These are phyloP conservation scores for Eupithecia tripunctaria DNA, from an alignment of 2,888 invertebrate species.

Conservation along the genomic window DNA sequence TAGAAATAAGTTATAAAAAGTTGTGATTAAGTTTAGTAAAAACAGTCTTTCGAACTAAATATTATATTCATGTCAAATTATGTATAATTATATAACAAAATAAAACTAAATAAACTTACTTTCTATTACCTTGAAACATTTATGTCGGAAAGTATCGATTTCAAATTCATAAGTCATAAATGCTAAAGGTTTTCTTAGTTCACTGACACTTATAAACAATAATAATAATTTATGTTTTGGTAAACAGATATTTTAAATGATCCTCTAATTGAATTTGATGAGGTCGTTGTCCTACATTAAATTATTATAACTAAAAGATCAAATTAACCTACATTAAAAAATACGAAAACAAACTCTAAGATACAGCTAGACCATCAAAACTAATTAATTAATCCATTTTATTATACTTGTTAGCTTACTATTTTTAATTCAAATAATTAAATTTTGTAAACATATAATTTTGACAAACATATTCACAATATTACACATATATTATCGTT, in stretches of 20 bases:
- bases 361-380: neutral
- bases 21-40: neutral
- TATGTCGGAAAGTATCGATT: neutral
- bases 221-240: neutral
- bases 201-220: neutral
- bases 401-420: neutral
- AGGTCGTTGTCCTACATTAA: constrained; percentile 25
- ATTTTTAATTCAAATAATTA: neutral
- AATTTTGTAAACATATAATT: neutral
- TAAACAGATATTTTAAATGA: neutral
- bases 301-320: constrained; percentile 6
- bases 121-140: neutral
- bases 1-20: neutral
- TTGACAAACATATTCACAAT: neutral
- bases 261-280: constrained; percentile 12
- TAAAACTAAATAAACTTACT: constrained; percentile 5
- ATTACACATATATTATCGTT: neutral
- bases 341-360: neutral
- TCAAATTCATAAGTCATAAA: neutral
- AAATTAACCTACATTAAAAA: constrained; percentile 20
- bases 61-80: constrained; percentile 7
- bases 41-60: neutral
- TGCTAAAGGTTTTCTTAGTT: neutral
- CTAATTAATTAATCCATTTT: neutral
- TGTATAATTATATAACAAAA: constrained; percentile 11